Base-by-base conservation (phyloP, 2,113 vertebrate species). In the Bufo gargarizans region DNA sequence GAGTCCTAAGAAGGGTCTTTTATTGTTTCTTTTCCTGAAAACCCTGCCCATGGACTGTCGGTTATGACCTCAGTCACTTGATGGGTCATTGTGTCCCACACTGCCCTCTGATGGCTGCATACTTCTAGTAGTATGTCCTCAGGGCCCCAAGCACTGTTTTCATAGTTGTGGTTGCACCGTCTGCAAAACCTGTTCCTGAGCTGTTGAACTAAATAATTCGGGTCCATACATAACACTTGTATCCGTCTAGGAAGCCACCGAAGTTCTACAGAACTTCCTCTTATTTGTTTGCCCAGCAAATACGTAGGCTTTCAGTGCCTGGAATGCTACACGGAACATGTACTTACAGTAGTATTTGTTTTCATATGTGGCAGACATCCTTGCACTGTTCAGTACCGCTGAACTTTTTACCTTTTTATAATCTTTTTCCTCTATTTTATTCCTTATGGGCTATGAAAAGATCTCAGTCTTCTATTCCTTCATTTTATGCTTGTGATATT, bases 321-420 rank as follows among this genome's bases (percentile, higher is more conserved):
- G 58, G 74, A 20, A 77, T 47, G 9, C 43, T 13, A 63, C 33
- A 45, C 16, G 59, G 33, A 47, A 65, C 80, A 11, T 49, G 80
- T 63, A 49, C 16, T 0, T 82, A 49, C 59, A 47, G 33, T 65
- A 47, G 33, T 65, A 47, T 82, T 67, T 69, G 19, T 49, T 67
- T 83, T 83, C 61, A 50, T n/a, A n/a, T 83, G n/a, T 13, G 11
- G 11, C 45, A 82, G 45, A 83, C 47, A 69, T 8, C 53, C 14
- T 69, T 47, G 16, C 12, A 5, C 47, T n/a, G 47, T 0, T 53
- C 43, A 82, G 33, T 65, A 59, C 56, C 19, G 74, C 6, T 67
- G 81, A 83, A 83, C 81, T 83, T 53, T 82, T 69, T 83, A 83
- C 81, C 81, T 22, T 67, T 22, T 67, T 19, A 13, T 49, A 19